Evolutionary conservation across 1,140 invertebrate genomes (phyloP), one percentile per base, ranked within the genome.

Genomic region (Ceratina japonica): DNA sequence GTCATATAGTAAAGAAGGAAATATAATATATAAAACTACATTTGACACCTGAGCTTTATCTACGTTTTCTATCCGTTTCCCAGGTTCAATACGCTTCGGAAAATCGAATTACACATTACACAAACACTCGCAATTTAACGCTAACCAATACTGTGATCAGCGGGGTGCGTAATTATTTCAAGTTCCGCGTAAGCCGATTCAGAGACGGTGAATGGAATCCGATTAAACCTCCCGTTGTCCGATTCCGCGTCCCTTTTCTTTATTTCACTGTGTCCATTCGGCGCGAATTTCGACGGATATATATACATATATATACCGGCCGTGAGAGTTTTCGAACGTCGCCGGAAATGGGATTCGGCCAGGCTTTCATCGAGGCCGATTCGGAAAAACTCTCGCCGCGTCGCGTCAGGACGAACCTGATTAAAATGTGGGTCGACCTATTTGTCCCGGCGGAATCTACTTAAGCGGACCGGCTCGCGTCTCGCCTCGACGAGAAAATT

Each of bases 161-260:
- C 18, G 20, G 12, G 4, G 13, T 7, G 37, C 37, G 37, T 44
- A 44, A 44, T 61, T 84, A 84, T 84, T 72, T 31, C 22, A 18
- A 69, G 70, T 72, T 71, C 27, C 31, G 7, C 31, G 58, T 74
- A 84, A 85, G 83, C 82, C 63, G 82, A 81, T 84, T 77, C 24
- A 12, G 5, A 1, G 51, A 52, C 49, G 52, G 1, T 27, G 10
- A 18, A n/a, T 15, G 18, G 73, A 86, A 83, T 73, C 85, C 76
- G 86, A 87, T 87, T 87, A 82, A 65, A 82, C 59, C 58, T 49
- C 62, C 66, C 18, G 31, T 24, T 18, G 59, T 69, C 56, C 70
- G 70, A 74, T 85, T 76, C 59, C 76, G 12, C 22, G 52, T 76
- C 70, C 27, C 52, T 70, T 20, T 80, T 51, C 37, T 77, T 65